These are phyloP conservation scores for Calidris pygmaea DNA, from an alignment of 2,113 vertebrate species.

Conservation along the genomic window DNA sequence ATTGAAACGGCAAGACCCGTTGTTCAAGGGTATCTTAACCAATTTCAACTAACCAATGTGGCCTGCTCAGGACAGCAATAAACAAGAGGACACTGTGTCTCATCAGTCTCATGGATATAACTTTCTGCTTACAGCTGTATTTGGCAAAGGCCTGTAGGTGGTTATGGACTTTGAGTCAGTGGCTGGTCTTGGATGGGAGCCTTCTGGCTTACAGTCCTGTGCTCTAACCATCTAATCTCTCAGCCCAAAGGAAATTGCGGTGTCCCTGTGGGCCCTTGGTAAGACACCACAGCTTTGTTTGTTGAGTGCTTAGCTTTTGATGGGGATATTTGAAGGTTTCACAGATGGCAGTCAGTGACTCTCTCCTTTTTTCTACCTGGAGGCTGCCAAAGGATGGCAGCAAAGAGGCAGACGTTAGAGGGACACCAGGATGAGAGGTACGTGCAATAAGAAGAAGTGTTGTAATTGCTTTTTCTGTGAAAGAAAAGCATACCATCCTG, in stretches of 20 bases:
- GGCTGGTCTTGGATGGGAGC: conserved; percentile 60
- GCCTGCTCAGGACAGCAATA: conserved; percentile 16
- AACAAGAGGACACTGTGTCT: conserved; percentile 56
- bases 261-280: conserved; percentile 49
- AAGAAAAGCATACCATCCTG: not conserved
- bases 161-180: conserved; percentile 64
- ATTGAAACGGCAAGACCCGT: not conserved
- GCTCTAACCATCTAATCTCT: conserved; percentile 51
- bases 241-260: conserved; percentile 48
- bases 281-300: conserved; percentile 61
- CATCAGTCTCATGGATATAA: conserved; percentile 62
- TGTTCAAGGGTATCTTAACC: not conserved
- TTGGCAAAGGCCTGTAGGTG: conserved; percentile 43
- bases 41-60: conserved; percentile 3
- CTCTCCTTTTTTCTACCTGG: not conserved
- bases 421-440: not conserved
- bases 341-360: conserved; percentile 11
- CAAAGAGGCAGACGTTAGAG: conserved; percentile 13
- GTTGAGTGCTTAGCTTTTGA: conserved; percentile 45
- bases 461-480: not conserved
- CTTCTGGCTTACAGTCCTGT: conserved; percentile 40
- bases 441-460: not conserved
- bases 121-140: conserved; percentile 65
- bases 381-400: conserved; percentile 58
- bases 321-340: conserved; percentile 45